These are phyloP conservation scores for Caenorhabditis sp. DNA, from an alignment of 2,888 invertebrate species.

Conservation along the genomic window DNA sequence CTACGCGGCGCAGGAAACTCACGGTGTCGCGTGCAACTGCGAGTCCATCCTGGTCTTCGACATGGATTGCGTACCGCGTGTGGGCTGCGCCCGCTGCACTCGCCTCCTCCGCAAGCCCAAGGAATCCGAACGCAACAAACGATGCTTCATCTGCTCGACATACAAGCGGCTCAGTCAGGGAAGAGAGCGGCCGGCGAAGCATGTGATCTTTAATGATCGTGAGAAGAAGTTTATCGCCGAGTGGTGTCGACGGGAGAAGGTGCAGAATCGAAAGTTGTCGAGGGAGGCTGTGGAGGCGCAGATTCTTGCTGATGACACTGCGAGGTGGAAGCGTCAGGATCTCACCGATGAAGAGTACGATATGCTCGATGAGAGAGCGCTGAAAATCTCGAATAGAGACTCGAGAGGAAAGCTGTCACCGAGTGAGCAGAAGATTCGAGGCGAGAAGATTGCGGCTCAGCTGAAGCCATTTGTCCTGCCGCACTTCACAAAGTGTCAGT, in stretches of 20 bases:
- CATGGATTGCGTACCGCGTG: background rate
- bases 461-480: constrained; percentile 10
- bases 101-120: background rate
- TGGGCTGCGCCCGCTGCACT: background rate
- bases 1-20: background rate
- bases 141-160: background rate
- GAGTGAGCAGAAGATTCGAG: background rate
- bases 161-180: background rate
- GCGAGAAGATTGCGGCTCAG: constrained; percentile 2
- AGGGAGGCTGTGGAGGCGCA: background rate
- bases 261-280: background rate
- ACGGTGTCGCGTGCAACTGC: background rate
- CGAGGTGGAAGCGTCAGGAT: background rate
- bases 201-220: background rate
- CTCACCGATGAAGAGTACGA: background rate
- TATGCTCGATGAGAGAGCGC: background rate
- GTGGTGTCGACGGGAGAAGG: background rate
- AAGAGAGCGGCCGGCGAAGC: background rate
- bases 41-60: background rate
- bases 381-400: background rate
- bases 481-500: background rate
- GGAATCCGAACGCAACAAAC: background rate
- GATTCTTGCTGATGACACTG: background rate
- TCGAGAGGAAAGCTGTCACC: background rate
- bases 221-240: background rate